Percentiles rank a stretch among this genome's conserved stretches.
Conservation (phyloP, 2,113 vertebrate species). For the Cryptotis parvus region DNA sequence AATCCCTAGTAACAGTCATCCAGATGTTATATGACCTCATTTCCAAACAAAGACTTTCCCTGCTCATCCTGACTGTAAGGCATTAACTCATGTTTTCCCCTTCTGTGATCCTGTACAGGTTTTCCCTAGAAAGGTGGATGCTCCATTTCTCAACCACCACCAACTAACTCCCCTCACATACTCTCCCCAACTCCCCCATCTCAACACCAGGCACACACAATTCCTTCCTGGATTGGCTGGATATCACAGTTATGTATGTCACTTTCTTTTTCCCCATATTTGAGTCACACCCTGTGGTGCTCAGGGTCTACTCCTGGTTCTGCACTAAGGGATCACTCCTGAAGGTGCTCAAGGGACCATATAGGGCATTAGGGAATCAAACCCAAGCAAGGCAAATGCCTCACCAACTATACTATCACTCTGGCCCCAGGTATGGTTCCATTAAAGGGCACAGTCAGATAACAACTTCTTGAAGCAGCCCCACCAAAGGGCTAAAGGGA, state of each 20-base stretch:
- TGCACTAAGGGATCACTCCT: no score
- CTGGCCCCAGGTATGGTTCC: neutral
- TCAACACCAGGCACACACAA: no score
- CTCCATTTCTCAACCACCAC: neutral
- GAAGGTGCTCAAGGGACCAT: no score
- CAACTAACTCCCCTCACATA: neutral
- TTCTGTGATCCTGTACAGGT: neutral
- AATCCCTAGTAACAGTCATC: slow-evolving; percentile 1
- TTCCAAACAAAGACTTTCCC: neutral
- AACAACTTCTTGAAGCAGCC: neutral
- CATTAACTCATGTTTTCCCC: neutral
- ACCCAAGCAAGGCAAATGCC: no score
- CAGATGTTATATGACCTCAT: neutral
- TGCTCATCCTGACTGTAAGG: neutral
- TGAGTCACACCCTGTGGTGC: no score
- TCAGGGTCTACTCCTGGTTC: no score
- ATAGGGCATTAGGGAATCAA: no score
- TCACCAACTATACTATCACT: no score
- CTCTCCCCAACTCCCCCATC: no score
- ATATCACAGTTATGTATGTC: neutral
- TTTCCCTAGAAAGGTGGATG: neutral
- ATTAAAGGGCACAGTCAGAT: neutral
- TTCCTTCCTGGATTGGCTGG: neutral
- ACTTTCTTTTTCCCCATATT: no score
- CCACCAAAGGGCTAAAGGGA: neutral